These are phyloP conservation scores for Phyllotreta cruciferae DNA, from an alignment of 2,888 invertebrate genomes.

Conservation along the genomic window DNA sequence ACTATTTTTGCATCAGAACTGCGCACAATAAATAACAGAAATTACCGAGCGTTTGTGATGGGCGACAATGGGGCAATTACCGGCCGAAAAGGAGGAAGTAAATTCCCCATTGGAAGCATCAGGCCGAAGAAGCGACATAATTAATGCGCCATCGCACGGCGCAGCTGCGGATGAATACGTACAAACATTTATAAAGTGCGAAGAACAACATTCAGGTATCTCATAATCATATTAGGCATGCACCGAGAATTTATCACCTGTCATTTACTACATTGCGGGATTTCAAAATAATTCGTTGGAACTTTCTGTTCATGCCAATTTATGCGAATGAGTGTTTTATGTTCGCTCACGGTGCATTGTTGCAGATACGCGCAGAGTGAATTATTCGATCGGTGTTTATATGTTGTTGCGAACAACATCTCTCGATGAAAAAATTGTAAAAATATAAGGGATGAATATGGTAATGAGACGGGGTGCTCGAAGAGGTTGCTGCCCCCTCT, in stretches of 20 bases:
- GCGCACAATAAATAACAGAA: too few relatives aligned
- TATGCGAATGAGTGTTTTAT: slow-evolving; percentile 32
- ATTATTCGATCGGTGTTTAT: slow-evolving; percentile 19
- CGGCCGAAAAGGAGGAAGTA: too few relatives aligned
- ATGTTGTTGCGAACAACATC: too few relatives aligned
- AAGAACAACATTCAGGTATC: slow-evolving; percentile 47
- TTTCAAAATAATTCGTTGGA: slow-evolving; percentile 43
- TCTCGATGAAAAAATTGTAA: too few relatives aligned
- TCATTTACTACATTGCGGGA: slow-evolving; percentile 44
- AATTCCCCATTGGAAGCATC: too few relatives aligned
- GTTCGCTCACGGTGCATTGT: slow-evolving; percentile 23
- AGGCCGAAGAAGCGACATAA: slow-evolving; percentile 20
- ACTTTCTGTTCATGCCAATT: slow-evolving; percentile 38
- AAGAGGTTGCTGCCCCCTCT: too few relatives aligned
- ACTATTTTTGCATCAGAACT: too few relatives aligned
- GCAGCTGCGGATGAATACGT: slow-evolving; percentile 41
- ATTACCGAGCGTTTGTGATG: too few relatives aligned
- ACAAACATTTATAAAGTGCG: slow-evolving; percentile 45
- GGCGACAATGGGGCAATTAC: too few relatives aligned
- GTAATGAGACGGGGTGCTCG: too few relatives aligned
- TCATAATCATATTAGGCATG: slow-evolving; percentile 48
- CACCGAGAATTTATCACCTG: slow-evolving; percentile 46
- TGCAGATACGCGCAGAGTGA: slow-evolving; percentile 16
- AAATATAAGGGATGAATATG: too few relatives aligned
- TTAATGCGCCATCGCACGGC: slow-evolving; percentile 40